Evolutionary conservation across 2,888 invertebrate species (phyloP), one percentile per base, ranked within the genome.

Genomic region (Lepeophtheirus nordmannii): DNA sequence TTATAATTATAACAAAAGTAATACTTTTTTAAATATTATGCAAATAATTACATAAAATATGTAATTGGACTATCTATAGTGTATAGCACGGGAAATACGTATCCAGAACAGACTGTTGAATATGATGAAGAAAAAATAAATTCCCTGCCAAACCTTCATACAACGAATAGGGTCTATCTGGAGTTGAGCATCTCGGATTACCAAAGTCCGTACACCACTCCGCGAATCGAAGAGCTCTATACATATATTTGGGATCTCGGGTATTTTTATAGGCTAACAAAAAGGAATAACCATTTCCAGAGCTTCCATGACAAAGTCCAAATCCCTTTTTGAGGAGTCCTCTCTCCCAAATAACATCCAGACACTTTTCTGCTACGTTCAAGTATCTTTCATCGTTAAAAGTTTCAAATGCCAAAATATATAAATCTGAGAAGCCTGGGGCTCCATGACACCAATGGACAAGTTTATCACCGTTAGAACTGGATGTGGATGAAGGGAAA

Each of bases 401-500:
- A n/a, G 20, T 20, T 12, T 61, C 41, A 68, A 74, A 73, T 40
- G 76, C 75, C 57, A 69, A 61, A 10, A 73, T 69, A 69, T 75
- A 86, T 71, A 87, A 76, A 71, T 85, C 82, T 14, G 87, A 80
- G 77, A 87, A 86, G 53, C 90, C 90, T 20, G 91, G 88, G 23
- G 90, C 88, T n/a, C 92, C 92, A 74, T 92, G 91, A 76, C 92
- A 92, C 91, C 91, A 92, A 72, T 92, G 92, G 22, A 92, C 83
- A 69, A 90, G 80, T 75, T 81, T 82, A 74, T 92, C 91, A 14
- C 53, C 53, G 39, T 80, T 77, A 58, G 76, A 76, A 37, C 82
- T 84, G 23, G n/a, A n/a, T 30, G 46, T 46, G 8, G 70, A 69
- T 0, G 70, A 70, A 12, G 70, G 71, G 56, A 70, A 67, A 70